A percentile compares a stretch with the other conserved stretches of the same genome.
phyloP scores from a whole-genome alignment of 2,888 invertebrate genomes.

The Lysandra coridon region DNA sequence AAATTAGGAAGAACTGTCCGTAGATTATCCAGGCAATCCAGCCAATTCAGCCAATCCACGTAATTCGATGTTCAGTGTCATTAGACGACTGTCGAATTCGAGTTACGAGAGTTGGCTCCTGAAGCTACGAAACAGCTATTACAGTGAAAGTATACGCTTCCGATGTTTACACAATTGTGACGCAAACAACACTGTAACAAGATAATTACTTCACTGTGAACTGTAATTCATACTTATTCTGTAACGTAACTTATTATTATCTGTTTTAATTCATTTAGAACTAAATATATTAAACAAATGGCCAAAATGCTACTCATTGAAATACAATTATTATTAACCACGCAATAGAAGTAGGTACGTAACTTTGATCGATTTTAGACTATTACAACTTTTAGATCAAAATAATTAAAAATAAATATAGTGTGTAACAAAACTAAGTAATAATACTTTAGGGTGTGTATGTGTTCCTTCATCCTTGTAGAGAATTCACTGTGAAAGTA shows the following conservation, averaged over 20 bases:
- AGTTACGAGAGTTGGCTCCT: background rate
- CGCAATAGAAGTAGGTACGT: no score
- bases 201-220: conserved; percentile 33
- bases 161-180: conserved; percentile 61
- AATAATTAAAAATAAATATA: no score
- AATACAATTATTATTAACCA: background rate
- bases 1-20: background rate
- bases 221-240: background rate
- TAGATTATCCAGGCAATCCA: background rate
- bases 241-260: background rate
- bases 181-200: conserved; percentile 46
- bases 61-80: no score
- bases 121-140: conserved; percentile 28
- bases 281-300: no score
- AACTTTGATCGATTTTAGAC: no score
- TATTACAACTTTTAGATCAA: no score
- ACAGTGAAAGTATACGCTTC: conserved; percentile 48
- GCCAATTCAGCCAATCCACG: no score
- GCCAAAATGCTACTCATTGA: background rate
- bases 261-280: background rate
- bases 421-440: no score
- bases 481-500: no score
- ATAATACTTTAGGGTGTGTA: no score
- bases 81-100: no score
- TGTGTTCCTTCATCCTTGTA: no score